Evolutionary conservation across 2,888 invertebrate genomes (phyloP).

Genomic region (Tetramorium bicarinatum): DNA sequence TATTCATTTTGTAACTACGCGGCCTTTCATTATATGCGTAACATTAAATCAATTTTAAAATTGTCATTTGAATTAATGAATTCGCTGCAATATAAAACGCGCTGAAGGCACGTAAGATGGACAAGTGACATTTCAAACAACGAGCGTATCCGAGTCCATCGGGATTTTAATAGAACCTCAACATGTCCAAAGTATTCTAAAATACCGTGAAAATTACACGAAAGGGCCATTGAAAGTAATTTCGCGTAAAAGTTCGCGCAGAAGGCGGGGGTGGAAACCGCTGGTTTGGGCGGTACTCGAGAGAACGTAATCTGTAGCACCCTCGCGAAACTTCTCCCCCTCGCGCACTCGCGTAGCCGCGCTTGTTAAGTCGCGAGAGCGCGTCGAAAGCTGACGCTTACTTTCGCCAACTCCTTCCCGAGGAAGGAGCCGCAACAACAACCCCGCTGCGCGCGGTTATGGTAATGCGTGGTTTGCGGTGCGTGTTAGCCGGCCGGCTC

Average conservation of each 20-base stretch:
- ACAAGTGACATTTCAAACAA: background rate
- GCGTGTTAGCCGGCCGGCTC: slow-evolving; percentile 76
- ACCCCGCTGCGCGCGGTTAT: slow-evolving; percentile 74
- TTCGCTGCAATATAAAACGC: background rate
- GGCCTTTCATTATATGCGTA: slow-evolving; percentile 12
- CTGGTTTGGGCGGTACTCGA: slow-evolving; percentile 9
- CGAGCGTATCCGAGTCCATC: background rate
- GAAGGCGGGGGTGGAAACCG: slow-evolving; percentile 5
- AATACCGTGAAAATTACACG: background rate
- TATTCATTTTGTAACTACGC: slow-evolving; percentile 39
- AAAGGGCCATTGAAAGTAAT: background rate
- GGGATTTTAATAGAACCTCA: background rate
- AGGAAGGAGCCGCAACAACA: slow-evolving; percentile 54
- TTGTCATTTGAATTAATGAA: slow-evolving; percentile 13
- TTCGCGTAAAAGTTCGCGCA: background rate
- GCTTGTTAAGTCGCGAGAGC: slow-evolving; percentile 67
- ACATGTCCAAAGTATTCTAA: background rate
- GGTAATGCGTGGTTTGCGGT: slow-evolving; percentile 77
- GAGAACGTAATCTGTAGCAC: slow-evolving; percentile 31
- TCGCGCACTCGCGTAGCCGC: background rate
- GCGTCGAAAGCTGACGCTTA: slow-evolving; percentile 51
- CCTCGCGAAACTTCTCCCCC: background rate
- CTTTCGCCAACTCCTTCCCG: slow-evolving; percentile 43
- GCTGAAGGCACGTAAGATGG: background rate
- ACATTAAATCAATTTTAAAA: slow-evolving; percentile 40